Conservation (phyloP, 2,797 vertebrate species). For the Hirundo rustica region DNA sequence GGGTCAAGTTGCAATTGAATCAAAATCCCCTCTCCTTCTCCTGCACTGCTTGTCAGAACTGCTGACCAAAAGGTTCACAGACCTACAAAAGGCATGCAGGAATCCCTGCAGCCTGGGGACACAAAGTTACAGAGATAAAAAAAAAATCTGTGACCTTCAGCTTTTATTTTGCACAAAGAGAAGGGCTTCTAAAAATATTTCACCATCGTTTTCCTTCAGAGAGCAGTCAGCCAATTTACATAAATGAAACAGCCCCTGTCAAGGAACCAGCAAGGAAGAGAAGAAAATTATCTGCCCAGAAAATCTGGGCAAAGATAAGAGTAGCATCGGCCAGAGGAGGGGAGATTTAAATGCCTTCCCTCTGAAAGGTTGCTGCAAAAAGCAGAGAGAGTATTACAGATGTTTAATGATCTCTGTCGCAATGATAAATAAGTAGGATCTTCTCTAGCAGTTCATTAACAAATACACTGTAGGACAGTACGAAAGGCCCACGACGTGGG, state of each 20-base stretch:
- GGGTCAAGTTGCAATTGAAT: constrained; percentile 55
- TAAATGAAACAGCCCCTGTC: constrained; percentile 38
- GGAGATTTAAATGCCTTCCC: constrained; percentile 52
- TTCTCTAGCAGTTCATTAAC: constrained; percentile 39
- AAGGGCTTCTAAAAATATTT: constrained; percentile 63
- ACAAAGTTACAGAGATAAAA: constrained; percentile 5
- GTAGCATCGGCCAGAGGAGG: not conserved
- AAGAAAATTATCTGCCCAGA: constrained; percentile 45
- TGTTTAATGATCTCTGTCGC: not conserved
- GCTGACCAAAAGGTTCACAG: constrained; percentile 38
- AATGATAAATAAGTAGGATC: constrained; percentile 27
- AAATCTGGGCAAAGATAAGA: constrained; percentile 57
- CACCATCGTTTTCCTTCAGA: not conserved
- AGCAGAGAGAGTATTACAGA: not conserved
- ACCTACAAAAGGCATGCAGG: not conserved
- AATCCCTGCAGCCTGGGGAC: not conserved
- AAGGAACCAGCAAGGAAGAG: constrained; percentile 37
- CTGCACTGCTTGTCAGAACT: constrained; percentile 42
- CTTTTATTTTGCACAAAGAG: not conserved
- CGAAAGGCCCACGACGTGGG: not conserved
- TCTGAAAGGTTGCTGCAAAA: constrained; percentile 19
- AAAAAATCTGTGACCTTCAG: constrained; percentile 49
- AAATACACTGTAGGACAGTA: constrained; percentile 30
- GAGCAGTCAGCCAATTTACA: constrained; percentile 55
- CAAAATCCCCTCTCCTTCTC: constrained; percentile 45